phyloP scores from a whole-genome alignment of 2,888 invertebrate species.

The Andrena fulva region DNA sequence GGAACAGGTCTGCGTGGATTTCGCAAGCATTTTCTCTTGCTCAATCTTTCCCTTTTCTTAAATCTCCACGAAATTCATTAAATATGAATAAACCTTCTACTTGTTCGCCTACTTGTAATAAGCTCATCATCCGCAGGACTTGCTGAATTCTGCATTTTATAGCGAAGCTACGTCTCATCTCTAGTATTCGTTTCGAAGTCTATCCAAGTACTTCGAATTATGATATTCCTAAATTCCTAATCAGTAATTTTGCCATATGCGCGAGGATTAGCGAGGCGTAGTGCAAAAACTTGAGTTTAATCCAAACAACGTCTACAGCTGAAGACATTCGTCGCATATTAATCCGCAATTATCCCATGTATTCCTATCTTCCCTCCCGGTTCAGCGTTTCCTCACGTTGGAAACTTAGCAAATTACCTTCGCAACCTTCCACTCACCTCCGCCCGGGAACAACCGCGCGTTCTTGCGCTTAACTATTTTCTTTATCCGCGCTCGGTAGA shows the following conservation, averaged over 20 bases:
- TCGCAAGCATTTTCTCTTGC: neutral
- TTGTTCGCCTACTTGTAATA: too few species aligned
- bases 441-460: conserved; percentile 30
- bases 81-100: too few species aligned
- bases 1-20: neutral
- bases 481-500: conserved; percentile 16
- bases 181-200: too few species aligned
- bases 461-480: conserved; percentile 30
- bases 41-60: neutral
- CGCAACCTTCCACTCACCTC: conserved; percentile 28
- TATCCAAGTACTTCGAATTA: too few species aligned
- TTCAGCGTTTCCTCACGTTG: conserved; percentile 36
- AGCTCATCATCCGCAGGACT: too few species aligned
- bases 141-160: neutral
- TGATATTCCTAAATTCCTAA: neutral
- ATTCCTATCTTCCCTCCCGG: conserved; percentile 12
- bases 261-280: too few species aligned
- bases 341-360: conserved; percentile 40
- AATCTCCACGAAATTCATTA: too few species aligned
- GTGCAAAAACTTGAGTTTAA: conserved; percentile 2
- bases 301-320: conserved; percentile 14
- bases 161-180: neutral
- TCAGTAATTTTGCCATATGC: neutral
- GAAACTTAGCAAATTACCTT: conserved; percentile 47
- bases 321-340: conserved; percentile 35